phyloP scores from a whole-genome alignment of 2,888 invertebrate species.

The Pachycephus smyrnensis region DNA sequence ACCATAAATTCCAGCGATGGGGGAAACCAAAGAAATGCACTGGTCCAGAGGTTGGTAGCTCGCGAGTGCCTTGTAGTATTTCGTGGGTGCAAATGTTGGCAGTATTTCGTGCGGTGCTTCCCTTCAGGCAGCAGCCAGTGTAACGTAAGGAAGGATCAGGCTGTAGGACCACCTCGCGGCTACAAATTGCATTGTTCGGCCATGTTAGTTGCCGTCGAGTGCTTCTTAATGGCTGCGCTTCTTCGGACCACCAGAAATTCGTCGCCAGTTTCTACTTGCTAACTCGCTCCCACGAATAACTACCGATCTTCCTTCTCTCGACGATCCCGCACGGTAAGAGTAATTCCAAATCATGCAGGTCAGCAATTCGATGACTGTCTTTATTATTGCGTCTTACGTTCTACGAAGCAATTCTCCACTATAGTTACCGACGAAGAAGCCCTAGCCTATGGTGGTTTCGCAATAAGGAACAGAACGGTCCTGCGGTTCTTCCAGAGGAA shows the following conservation, averaged over 20 bases:
- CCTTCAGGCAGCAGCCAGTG: slow-evolving; percentile 16
- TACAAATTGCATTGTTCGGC: slow-evolving; percentile 61
- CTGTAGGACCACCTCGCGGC: slow-evolving; percentile 43
- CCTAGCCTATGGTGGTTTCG: slow-evolving; percentile 18
- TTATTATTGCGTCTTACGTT: background rate
- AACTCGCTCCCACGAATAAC: background rate
- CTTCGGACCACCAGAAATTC: slow-evolving; percentile 8
- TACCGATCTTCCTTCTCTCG: background rate
- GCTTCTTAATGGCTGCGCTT: slow-evolving; percentile 45
- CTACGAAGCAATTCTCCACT: background rate
- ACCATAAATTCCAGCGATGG: slow-evolving; percentile 46
- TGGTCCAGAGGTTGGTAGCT: slow-evolving; percentile 41
- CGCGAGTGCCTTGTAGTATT: slow-evolving; percentile 45
- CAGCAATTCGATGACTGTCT: background rate
- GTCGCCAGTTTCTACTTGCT: background rate
- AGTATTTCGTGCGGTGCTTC: slow-evolving; percentile 45
- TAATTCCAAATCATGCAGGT: background rate
- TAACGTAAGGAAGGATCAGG: slow-evolving; percentile 32
- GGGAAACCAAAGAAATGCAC: slow-evolving; percentile 39
- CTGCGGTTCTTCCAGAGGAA: slow-evolving; percentile 45
- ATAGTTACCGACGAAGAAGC: background rate
- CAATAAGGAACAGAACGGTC: slow-evolving; percentile 61
- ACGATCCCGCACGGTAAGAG: background rate
- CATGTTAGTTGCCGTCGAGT: slow-evolving; percentile 39
- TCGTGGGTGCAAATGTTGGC: slow-evolving; percentile 41